phyloP scores from a whole-genome alignment of 1,140 invertebrate genomes.

The Microplitis demolitor region DNA sequence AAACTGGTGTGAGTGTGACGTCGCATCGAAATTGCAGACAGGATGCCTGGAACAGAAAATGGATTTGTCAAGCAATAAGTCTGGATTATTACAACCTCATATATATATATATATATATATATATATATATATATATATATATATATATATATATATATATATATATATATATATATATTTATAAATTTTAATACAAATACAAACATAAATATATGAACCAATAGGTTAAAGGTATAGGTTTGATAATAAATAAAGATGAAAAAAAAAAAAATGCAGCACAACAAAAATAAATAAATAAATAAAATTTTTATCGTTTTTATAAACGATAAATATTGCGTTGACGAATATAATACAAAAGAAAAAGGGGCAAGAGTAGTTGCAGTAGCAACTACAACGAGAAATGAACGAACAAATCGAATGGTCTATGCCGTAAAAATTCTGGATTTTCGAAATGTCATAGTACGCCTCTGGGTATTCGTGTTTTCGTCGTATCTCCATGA shows the following conservation, averaged over 20 bases:
- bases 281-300: background rate
- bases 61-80: background rate
- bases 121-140: background rate
- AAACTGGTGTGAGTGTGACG: background rate
- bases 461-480: conserved; percentile 10
- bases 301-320: background rate
- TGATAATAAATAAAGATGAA: background rate
- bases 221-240: no score
- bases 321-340: background rate
- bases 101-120: background rate
- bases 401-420: background rate
- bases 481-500: conserved; percentile 21
- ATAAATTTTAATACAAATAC: background rate
- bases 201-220: no score
- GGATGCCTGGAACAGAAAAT: background rate
- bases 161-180: background rate
- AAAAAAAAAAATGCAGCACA: background rate
- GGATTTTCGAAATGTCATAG: conserved; percentile 14
- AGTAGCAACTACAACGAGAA: background rate
- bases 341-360: background rate
- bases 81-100: background rate
- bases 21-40: background rate
- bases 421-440: background rate
- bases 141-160: background rate
- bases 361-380: background rate